Base-by-base conservation (phyloP, 1,140 invertebrate genomes). In the Drosophila lini region DNA sequence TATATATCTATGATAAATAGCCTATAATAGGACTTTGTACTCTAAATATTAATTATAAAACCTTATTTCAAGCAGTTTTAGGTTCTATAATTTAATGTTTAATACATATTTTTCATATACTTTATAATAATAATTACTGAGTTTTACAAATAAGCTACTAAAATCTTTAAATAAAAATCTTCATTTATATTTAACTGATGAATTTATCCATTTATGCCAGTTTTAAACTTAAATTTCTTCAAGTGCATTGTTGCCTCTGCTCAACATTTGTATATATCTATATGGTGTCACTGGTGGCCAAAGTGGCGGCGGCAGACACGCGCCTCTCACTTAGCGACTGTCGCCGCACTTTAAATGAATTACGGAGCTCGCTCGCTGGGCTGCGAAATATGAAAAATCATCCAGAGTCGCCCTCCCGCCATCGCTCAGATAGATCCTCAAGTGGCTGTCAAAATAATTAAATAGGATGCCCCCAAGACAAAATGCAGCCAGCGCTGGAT, bases 381-480 rank as follows among this genome's bases (percentile, higher is more conserved):
- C 53, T 56, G 75, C 56, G 44, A 85, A 88, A 80, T 88, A 84
- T 88, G 84, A 84, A 78, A 82, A 80, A 81, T 85, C 82, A 81
- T 81, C 25, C 31, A 5, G 10, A 55, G 47, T 25, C 25, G 28
- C 11, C 41, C n/a, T 32, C 7, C 28, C 7, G 16, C 31, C 22
- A 53, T 53, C 19, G n/a, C 57, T 32, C 19, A 19, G 36, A 34
- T 28, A 67, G 55, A 63, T 82, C 73, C 77, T 77, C 68, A 70
- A 89, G 80, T 88, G 80, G 47, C 84, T 88, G 84, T 88, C 84
- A 88, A 84, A 88, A 84, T 88, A 88, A 88, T 88, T 89, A 89
- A 89, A 89, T 71, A 68, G 64, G 88, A 78, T 86, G 83, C 75
- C 84, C 83, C 53, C 80, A 71, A 79, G 71, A 85, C 81, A 82